Base-by-base conservation (phyloP, 2,888 invertebrate genomes). In the Flexamia atlantica region DNA sequence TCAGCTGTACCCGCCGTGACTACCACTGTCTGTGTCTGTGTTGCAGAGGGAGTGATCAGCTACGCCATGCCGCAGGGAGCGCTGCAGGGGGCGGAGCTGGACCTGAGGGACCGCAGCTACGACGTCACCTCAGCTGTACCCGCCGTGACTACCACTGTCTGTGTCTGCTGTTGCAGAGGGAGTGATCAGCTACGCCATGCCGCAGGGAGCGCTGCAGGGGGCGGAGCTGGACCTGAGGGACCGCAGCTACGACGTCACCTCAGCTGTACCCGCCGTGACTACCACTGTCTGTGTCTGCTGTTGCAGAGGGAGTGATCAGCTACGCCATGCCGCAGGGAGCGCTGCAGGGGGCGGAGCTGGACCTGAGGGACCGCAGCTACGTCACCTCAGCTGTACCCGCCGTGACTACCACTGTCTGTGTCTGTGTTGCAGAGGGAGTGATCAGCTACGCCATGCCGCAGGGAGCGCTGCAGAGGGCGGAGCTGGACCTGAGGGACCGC, bases 11-110 rank as follows among this genome's bases (percentile, higher is more conserved):
- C n/a, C n/a, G n/a, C n/a, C n/a, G n/a, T n/a, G n/a, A n/a, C n/a
- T n/a, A n/a, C n/a, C n/a, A n/a, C n/a, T n/a, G n/a, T 40, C 87
- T 94, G 95, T 86, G 97, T 97, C 90, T 93, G 94, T 87, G 57
- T 87, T 88, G n/a, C 88, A 92, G 92, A 86, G 92, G 95, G 95
- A 85, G 92, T 97, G 86, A 90, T 96, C 87, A 94, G 95, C 86
- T 97, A 97, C 90, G 93, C 94, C 87, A 94, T 95, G 92, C 95
- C 95, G 32, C 94, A 95, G 90, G 95, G 95, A 88, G 92, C 93
- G 80, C 92, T 93, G 85, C 93, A 94, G 89, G 92, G 94, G 82
- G 92, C 94, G 85, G 95, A 95, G 89, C 92, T 96, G 88, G 91
- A 92, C 83, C 89, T 93, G 14, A 89, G 90, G 36, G 95, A 95